Evolutionary conservation across 2,888 invertebrate species (phyloP), one percentile per base, ranked within the genome.

Genomic region (Sphecodes monilicornis): DNA sequence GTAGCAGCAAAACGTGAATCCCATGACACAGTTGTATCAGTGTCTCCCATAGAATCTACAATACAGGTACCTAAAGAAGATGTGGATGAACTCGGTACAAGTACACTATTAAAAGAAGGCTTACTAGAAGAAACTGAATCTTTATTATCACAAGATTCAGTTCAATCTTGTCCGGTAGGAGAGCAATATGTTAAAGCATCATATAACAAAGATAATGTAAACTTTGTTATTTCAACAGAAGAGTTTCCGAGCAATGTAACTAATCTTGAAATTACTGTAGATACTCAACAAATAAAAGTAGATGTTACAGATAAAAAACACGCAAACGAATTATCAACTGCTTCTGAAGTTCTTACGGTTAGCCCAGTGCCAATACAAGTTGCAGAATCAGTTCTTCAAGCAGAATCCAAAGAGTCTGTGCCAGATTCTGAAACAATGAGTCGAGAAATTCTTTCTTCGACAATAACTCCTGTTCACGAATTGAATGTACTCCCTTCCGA

Each of bases 381-480:
- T 0, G 94, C 94, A 0, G 94, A 94, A 87, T 94, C 94, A 5
- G 94, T 94, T 72, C 89, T 94, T 8, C 93, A 94, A 80, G 82
- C 93, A 13, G 93, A 94, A 60, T 90, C 93, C 3, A 94, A 94
- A 77, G 94, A 94, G 85, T 93, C 94, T 1, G 88, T 93, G 4
- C 90, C 91, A 3, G 92, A 93, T 75, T 79, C 91, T 5, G 90
- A 89, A 73, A 86, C 88, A 1, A 88, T 92, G 4, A 90, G 86
- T 2, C 91, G 93, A 85, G 92, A 94, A 87, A 91, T 90, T 16
- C 87, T 94, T 64, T 92, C 94, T 8, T 92, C 94, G 6, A 91
- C 91, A 5, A 91, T 92, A 54, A 89, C 91, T 0, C 85, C 92
- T 2, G 90, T 93, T 8, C 92, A 91, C 11, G 93, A 94, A 82